Conservation (phyloP, 2,888 invertebrate genomes). For the Hecatera dysodea region DNA sequence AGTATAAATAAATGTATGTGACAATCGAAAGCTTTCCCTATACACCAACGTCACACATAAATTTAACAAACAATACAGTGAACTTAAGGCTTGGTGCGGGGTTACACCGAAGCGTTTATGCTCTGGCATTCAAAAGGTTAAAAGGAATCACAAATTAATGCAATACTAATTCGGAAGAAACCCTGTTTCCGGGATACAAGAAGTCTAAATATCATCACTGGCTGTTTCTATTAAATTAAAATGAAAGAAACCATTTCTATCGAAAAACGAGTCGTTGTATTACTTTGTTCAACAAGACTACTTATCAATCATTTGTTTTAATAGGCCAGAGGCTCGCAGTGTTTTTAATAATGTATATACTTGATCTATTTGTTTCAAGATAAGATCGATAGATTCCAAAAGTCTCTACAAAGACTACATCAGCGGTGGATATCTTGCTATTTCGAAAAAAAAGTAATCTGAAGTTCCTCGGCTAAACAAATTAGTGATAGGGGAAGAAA, state of each 20-base stretch:
- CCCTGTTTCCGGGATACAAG: background rate
- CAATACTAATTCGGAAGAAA: background rate
- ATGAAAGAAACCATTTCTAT: background rate
- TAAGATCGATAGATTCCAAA: background rate
- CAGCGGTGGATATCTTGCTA: background rate
- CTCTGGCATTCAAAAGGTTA: too few relatives aligned
- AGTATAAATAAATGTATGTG: too few relatives aligned
- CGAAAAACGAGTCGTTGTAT: background rate
- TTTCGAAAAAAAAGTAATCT: background rate
- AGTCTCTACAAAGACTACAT: background rate
- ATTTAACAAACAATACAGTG: too few relatives aligned
- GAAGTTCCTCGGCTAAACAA: background rate
- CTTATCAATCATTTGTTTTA: conserved; percentile 4
- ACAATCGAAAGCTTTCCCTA: too few relatives aligned
- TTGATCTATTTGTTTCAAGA: too few relatives aligned
- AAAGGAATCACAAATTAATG: background rate
- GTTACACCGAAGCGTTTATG: too few relatives aligned
- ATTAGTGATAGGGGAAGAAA: background rate
- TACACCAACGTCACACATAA: too few relatives aligned
- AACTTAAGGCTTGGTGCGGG: too few relatives aligned
- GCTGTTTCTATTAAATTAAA: background rate
- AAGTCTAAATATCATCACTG: background rate
- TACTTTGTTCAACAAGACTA: background rate
- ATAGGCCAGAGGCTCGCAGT: background rate
- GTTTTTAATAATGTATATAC: too few relatives aligned